Base-by-base conservation (phyloP, 35 echinoderm and acorn worm genomes). In the Ptychodera flava region DNA sequence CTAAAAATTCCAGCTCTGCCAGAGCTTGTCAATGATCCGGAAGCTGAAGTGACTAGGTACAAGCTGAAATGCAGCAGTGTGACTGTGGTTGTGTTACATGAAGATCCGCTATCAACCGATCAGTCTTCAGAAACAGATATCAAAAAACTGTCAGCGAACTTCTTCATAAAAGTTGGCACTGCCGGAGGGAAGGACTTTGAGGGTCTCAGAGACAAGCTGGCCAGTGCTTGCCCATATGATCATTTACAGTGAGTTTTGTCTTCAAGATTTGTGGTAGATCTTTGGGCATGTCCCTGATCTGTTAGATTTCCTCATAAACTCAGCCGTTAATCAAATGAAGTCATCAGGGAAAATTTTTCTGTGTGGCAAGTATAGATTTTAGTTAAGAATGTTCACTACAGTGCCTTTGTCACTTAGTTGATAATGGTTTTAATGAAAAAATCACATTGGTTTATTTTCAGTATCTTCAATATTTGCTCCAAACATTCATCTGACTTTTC, bases 171-270 rank as follows among this genome's bases (percentile, higher is more conserved):
- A n/a, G 77, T 99, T 80, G 94, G 94, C 0, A 92, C 90, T 31
- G 38, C 89, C 83, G 85, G 93, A 22, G 80, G 80, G 76, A 94
- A 91, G 37, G 86, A 99, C 80, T 85, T 85, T 33, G 90, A 29
- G n/a, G 90, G 94, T 91, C 82, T 86, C 92, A 92, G 85, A 35
- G 93, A 92, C 1, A 87, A 82, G 22, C 92, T 99, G 84, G 91
- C 89, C 30, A 88, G 34, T 35, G 90, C 96, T 29, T 99, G 96
- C 52, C 96, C 96, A 1, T 94, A 94, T 89, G 96, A 99, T 34
- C 96, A 99, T 86, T 85, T 99, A 33, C 94, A 92, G 96, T 94
- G 79, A 86, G 33, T 15, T 1, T 45, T 31, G 31, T 29, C 0
- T n/a, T 75, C 0, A 14, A 0, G 45, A 81, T 79, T 87, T 12